These are phyloP conservation scores for Petrophora chlorosata DNA, from an alignment of 2,888 invertebrate species.

Conservation along the genomic window DNA sequence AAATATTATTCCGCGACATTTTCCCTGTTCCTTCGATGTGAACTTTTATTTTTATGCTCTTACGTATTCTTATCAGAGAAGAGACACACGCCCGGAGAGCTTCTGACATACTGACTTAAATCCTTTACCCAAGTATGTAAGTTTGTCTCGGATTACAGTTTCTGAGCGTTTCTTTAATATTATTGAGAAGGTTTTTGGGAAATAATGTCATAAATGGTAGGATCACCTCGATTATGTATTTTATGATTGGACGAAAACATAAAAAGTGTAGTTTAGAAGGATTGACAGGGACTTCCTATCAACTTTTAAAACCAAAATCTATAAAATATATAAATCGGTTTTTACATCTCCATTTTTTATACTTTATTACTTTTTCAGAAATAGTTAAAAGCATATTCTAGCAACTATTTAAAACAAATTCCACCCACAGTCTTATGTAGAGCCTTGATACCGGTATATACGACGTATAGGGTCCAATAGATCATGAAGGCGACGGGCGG, in stretches of 20 bases:
- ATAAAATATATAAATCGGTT: too few species aligned
- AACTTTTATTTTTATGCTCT: constrained; percentile 83
- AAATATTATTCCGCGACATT: constrained; percentile 82
- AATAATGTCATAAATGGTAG: constrained; percentile 23
- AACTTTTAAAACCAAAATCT: too few species aligned
- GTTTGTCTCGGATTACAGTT: constrained; percentile 63
- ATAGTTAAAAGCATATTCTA: too few species aligned
- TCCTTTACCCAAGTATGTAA: constrained; percentile 66
- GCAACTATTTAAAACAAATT: too few species aligned
- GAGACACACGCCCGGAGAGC: constrained; percentile 76
- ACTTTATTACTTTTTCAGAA: too few species aligned
- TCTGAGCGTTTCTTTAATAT: constrained; percentile 48
- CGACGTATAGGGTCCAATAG: constrained; percentile 39
- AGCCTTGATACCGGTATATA: background rate
- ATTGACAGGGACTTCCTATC: too few species aligned
- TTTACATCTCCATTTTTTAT: too few species aligned
- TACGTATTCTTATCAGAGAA: constrained; percentile 81
- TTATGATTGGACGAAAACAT: background rate
- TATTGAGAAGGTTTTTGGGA: constrained; percentile 44
- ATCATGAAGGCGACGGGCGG: constrained; percentile 65
- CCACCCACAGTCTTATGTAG: background rate
- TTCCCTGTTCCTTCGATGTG: constrained; percentile 79
- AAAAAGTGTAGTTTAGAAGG: background rate
- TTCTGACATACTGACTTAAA: constrained; percentile 78
- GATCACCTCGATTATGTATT: constrained; percentile 18